A percentile compares a stretch with the other conserved stretches of the same genome.
These are phyloP conservation scores for Drosophila repletoides DNA, from an alignment of 1,140 invertebrate genomes.

Conservation along the genomic window DNA sequence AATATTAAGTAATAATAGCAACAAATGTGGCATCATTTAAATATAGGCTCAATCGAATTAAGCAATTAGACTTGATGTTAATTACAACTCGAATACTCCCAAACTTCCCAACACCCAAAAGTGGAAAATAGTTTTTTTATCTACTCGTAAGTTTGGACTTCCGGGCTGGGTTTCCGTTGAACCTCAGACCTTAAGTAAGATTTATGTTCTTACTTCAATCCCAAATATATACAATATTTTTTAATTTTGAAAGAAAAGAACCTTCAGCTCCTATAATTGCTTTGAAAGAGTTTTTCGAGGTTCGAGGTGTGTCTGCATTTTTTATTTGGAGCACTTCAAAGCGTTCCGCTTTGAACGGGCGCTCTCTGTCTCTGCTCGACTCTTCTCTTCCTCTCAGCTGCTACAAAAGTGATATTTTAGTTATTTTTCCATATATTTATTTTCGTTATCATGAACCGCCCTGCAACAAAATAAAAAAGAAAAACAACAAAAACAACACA, in stretches of 20 bases:
- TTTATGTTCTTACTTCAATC: constrained; percentile 74
- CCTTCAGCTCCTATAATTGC: constrained; percentile 63
- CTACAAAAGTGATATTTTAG: constrained; percentile 60
- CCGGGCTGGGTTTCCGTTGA: constrained; percentile 52
- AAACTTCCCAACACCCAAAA: neutral
- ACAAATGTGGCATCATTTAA: constrained; percentile 41
- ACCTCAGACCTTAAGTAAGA: constrained; percentile 50
- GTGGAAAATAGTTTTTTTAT: constrained; percentile 5
- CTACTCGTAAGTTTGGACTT: constrained; percentile 32
- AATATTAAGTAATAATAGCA: constrained; percentile 7
- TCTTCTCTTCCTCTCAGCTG: constrained; percentile 27
- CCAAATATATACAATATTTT: constrained; percentile 60
- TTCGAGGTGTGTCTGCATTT: constrained; percentile 72
- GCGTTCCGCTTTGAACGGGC: constrained; percentile 55
- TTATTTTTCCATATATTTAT: constrained; percentile 80
- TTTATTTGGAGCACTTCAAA: constrained; percentile 80
- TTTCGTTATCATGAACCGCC: constrained; percentile 61
- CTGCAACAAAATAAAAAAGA: constrained; percentile 15
- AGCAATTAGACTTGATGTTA: constrained; percentile 65
- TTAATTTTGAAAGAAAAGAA: constrained; percentile 18
- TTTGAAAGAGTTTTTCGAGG: constrained; percentile 42
- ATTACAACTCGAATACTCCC: constrained; percentile 27
- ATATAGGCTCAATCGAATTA: constrained; percentile 41
- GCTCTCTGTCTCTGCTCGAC: constrained; percentile 30
- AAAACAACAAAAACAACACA: constrained; percentile 42